Conservation (phyloP, 2,888 invertebrate genomes). For the Conops quadrifasciatus region DNA sequence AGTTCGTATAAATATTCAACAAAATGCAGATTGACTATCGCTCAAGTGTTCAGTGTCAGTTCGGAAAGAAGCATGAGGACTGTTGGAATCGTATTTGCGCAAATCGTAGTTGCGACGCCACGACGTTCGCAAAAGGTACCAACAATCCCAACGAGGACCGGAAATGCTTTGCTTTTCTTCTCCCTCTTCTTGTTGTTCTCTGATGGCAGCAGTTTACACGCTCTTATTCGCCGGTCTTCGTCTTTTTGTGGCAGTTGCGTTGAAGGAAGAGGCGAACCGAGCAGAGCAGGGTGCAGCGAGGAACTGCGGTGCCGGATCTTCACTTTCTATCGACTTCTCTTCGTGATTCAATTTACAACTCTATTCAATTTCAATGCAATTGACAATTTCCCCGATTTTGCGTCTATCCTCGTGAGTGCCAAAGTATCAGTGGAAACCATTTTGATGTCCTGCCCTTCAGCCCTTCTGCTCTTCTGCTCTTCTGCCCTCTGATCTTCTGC, state of each 20-base stretch:
- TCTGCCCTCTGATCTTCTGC: background rate
- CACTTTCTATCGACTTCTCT: slow-evolving; percentile 5
- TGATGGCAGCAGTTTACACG: background rate
- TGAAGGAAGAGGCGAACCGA: too few relatives aligned
- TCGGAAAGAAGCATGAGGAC: too few relatives aligned
- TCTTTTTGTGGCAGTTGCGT: background rate
- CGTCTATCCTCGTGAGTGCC: slow-evolving; percentile 25
- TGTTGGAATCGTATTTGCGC: too few relatives aligned
- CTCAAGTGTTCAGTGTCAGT: too few relatives aligned
- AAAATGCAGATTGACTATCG: too few relatives aligned
- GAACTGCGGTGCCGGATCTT: background rate
- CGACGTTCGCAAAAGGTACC: too few relatives aligned
- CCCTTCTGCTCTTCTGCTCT: background rate
- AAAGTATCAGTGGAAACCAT: slow-evolving; percentile 27
- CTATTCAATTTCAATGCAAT: slow-evolving; percentile 34
- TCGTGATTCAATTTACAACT: slow-evolving; percentile 33
- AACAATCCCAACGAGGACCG: background rate
- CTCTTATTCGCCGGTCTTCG: background rate
- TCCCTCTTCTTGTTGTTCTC: background rate
- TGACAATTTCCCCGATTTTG: slow-evolving; percentile 36
- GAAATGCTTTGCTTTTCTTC: background rate
- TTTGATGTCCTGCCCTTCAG: background rate
- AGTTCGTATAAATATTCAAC: too few relatives aligned
- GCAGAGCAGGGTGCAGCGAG: background rate
- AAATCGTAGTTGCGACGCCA: too few relatives aligned